Evolutionary conservation across 2,797 vertebrate species (phyloP), one percentile per base, ranked within the genome.

Genomic region (Manis crassicaudata): DNA sequence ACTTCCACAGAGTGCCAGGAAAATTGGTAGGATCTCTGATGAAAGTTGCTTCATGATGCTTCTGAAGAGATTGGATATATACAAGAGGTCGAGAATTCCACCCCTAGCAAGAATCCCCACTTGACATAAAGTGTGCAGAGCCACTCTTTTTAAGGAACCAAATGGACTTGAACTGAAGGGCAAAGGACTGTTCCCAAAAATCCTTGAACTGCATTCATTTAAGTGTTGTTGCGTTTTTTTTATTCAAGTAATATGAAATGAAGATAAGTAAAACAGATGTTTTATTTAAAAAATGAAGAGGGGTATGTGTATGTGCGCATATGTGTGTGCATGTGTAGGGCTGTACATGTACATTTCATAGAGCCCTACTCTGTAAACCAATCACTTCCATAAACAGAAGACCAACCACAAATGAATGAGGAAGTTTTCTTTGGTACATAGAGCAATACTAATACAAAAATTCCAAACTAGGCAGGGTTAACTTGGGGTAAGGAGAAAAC

Each of bases 401-500:
- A 83, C 29, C 27, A 58, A 65, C 9, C 43, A 96, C 32, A 65
- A 75, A 73, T 29, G 14, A 87, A 76, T 67, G 52, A 77, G 7
- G 2, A 85, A n/a, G 27, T 60, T 86, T 79, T 83, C 40, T 83
- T 72, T 89, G 56, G 37, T 65, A 37, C 27, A 16, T 18, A 18
- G 7, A 86, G 29, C 18, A 79, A 6, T 32, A 23, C 21, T 84
- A 23, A 90, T 46, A 46, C 43, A 60, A 96, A 81, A 88, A 81
- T 29, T 68, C 90, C 92, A 70, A 80, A 56, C 6, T 13, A 4
- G 43, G 32, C 25, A 90, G 8, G 3, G 63, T n/a, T 54, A 88
- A 92, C 52, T 62, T 60, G 40, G 32, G 25, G 18, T 92, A 75
- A 94, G 35, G 17, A 92, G 73, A 95, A 84, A 93, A 87, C 29